Evolutionary conservation across 2,888 invertebrate genomes (phyloP).

Genomic region (Tethea ocularis): DNA sequence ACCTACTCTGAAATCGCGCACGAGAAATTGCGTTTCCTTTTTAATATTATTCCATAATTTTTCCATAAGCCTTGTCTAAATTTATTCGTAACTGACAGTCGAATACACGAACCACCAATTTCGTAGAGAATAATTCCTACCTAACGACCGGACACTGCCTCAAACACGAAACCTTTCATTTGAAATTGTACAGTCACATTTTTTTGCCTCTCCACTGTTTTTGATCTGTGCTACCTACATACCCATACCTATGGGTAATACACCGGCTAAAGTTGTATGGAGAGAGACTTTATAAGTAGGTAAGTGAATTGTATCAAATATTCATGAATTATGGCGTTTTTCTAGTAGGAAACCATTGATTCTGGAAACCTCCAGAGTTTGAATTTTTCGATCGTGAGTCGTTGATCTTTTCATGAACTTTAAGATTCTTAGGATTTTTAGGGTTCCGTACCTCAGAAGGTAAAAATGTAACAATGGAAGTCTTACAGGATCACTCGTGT

Average conservation of each 20-base stretch:
- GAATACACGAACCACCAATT: slow-evolving; percentile 27
- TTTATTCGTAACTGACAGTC: slow-evolving; percentile 14
- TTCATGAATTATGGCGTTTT: no score
- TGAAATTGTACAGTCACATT: slow-evolving; percentile 50
- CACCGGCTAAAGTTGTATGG: neutral
- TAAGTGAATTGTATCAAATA: no score
- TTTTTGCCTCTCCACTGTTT: slow-evolving; percentile 59
- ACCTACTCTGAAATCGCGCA: no score
- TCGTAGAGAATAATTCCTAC: slow-evolving; percentile 33
- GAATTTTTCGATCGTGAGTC: no score
- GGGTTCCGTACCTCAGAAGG: no score
- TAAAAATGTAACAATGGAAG: no score
- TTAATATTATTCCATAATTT: slow-evolving; percentile 12
- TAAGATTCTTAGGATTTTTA: no score
- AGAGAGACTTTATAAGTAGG: neutral
- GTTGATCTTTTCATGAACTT: no score
- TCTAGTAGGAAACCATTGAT: no score
- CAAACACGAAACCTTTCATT: slow-evolving; percentile 60
- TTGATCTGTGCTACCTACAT: slow-evolving; percentile 38
- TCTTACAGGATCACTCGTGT: no score
- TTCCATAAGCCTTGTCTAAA: slow-evolving; percentile 2
- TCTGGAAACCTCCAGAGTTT: no score
- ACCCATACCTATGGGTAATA: neutral
- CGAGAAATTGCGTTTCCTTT: no score
- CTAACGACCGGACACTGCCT: slow-evolving; percentile 55